phyloP scores from a whole-genome alignment of 2,113 vertebrate genomes.

The Pipa parva region DNA sequence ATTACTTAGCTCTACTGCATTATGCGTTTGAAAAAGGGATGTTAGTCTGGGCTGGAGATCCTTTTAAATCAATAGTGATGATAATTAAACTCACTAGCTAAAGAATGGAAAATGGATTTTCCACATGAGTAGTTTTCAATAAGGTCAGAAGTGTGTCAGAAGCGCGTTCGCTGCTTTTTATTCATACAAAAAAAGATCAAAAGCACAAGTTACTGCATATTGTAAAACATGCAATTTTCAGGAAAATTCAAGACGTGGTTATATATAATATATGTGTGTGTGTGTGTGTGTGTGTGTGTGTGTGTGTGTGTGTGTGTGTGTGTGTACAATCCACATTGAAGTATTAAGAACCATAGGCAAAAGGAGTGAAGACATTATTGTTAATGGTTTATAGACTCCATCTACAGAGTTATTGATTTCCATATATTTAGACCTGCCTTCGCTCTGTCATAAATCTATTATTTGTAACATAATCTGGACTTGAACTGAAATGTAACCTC shows the following conservation, averaged over 20 bases:
- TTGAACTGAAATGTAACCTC: background rate
- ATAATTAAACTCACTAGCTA: conserved; percentile 52
- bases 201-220: conserved; percentile 14
- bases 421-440: background rate
- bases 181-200: conserved; percentile 42
- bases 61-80: conserved; percentile 50
- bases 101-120: conserved; percentile 55
- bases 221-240: background rate
- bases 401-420: background rate
- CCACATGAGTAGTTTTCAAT: conserved; percentile 45
- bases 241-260: no score
- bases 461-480: background rate
- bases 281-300: no score
- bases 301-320: no score
- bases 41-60: conserved; percentile 36
- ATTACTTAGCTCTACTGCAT: background rate
- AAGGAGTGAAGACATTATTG: no score
- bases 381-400: background rate
- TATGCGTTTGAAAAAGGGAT: conserved; percentile 5
- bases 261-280: no score
- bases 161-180: conserved; percentile 45
- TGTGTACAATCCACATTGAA: background rate
- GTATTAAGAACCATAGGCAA: background rate
- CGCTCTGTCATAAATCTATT: background rate
- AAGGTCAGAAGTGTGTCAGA: conserved; percentile 44